Evolutionary conservation across 2,888 invertebrate species (phyloP).

Genomic region (Syrphus vitripennis): DNA sequence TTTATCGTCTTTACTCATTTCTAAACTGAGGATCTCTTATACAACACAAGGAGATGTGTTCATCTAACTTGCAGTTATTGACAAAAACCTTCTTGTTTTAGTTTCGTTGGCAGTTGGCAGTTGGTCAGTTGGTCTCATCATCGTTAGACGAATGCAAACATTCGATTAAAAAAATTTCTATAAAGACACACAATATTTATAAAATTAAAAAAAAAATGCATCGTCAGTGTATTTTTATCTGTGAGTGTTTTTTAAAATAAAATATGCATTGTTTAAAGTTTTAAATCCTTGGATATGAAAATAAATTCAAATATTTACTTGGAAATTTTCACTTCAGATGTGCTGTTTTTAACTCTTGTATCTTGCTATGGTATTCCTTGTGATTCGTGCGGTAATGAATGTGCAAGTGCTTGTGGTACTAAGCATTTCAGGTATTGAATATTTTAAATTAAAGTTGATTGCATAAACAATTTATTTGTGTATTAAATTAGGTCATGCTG

Average conservation of each 20-base stretch:
- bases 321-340: slow-evolving; percentile 10
- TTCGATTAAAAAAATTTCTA: background rate
- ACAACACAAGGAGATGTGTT: slow-evolving; percentile 28
- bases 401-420: slow-evolving; percentile 85
- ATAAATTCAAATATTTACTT: background rate
- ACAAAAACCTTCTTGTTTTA: background rate
- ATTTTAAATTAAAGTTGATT: background rate
- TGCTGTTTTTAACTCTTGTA: slow-evolving; percentile 56
- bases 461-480: background rate
- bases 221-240: slow-evolving; percentile 22
- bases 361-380: slow-evolving; percentile 81
- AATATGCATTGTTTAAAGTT: background rate
- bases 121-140: background rate
- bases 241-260: slow-evolving; percentile 4
- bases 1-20: slow-evolving; percentile 29
- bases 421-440: slow-evolving; percentile 82
- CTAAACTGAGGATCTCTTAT: slow-evolving; percentile 32
- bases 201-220: slow-evolving; percentile 41
- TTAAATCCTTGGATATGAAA: background rate
- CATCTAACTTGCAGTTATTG: background rate
- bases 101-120: background rate
- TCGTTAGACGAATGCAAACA: slow-evolving; percentile 5
- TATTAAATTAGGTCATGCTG: slow-evolving; percentile 85
- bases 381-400: slow-evolving; percentile 86
- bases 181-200: background rate